phyloP scores from a whole-genome alignment of 1,140 invertebrate genomes.

The Musca domestica region DNA sequence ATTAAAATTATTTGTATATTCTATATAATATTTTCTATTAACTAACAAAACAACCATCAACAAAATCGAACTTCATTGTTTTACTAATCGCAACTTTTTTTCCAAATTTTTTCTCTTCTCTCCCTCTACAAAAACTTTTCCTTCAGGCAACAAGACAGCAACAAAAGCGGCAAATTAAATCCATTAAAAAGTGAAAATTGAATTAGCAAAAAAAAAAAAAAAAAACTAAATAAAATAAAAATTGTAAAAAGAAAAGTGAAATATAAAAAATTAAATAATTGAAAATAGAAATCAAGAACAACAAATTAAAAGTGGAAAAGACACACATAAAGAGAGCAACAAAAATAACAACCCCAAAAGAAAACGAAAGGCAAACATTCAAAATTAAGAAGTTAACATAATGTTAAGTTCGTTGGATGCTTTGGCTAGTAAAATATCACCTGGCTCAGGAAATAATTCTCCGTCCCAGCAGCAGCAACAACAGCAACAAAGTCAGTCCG shows the following conservation, averaged over 20 bases:
- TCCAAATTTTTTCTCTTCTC: conserved; percentile 1
- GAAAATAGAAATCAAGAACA: neutral
- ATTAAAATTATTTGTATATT: too few relatives aligned
- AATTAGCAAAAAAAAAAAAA: conserved; percentile 3
- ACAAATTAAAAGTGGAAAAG: neutral
- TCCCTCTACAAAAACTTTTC: conserved; percentile 23
- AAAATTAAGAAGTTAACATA: conserved; percentile 27
- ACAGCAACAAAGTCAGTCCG: conserved; percentile 31
- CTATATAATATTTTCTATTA: too few relatives aligned
- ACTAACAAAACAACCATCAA: too few relatives aligned
- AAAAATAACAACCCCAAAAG: neutral
- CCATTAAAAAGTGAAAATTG: conserved; percentile 13
- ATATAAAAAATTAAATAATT: neutral
- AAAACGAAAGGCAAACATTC: conserved; percentile 14
- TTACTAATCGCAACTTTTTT: conserved; percentile 23
- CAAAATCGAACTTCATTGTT: conserved; percentile 24
- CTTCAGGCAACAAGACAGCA: conserved; percentile 25
- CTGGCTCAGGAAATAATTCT: conserved; percentile 58
- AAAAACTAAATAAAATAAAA: conserved; percentile 4
- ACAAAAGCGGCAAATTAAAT: neutral
- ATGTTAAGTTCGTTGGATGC: conserved; percentile 78
- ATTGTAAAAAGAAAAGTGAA: neutral
- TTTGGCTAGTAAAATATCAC: conserved; percentile 77
- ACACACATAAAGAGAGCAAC: neutral
- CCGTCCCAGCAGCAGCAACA: conserved; percentile 32